Conservation (phyloP, 2,113 vertebrate species). For the Peromyscus leucopus region DNA sequence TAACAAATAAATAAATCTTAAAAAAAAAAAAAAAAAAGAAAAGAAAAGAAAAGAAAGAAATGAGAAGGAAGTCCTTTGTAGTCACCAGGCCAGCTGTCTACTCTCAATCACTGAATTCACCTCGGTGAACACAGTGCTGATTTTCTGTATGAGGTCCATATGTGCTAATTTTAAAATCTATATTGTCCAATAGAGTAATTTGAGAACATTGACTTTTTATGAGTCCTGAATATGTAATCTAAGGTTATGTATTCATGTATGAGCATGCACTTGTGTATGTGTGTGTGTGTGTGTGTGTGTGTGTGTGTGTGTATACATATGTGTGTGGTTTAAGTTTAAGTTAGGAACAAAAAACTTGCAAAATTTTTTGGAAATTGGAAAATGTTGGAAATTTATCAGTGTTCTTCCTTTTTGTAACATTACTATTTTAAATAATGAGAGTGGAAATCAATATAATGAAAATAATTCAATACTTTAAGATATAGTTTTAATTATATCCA, state of each 20-base stretch:
- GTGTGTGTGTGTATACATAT: background rate
- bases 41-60: too few species aligned
- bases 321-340: background rate
- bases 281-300: background rate
- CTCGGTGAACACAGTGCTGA: background rate
- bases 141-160: background rate
- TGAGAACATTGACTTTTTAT: constrained; percentile 14
- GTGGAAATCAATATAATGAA: constrained; percentile 7
- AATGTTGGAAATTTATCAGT: background rate
- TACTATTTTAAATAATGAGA: constrained; percentile 1
- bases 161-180: background rate
- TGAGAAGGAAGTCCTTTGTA: background rate
- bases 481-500: constrained; percentile 12
- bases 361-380: background rate
- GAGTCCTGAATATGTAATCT: background rate
- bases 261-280: background rate
- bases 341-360: background rate
- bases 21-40: too few species aligned
- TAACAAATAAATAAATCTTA: too few species aligned
- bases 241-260: background rate
- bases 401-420: background rate
- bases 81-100: background rate
- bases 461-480: background rate
- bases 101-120: background rate
- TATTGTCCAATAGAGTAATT: background rate